Evolutionary conservation across 92 coral and sea anemone genomes (phyloP).

Genomic region (Phymanthus crucifer): DNA sequence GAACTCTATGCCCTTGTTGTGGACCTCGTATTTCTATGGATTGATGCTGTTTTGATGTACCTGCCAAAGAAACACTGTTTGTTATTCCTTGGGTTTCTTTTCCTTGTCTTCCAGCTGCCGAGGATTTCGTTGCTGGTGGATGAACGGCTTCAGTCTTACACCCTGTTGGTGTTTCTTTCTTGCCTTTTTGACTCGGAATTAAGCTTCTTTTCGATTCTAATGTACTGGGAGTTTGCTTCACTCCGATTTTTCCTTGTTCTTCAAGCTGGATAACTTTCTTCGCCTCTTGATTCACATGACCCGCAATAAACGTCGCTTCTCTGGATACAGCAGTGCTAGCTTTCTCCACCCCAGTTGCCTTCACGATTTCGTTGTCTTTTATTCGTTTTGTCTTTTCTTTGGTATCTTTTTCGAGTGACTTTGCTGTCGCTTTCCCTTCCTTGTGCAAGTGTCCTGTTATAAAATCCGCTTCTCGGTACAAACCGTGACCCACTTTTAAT

Average conservation of each 20-base stretch:
- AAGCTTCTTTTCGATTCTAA: background rate
- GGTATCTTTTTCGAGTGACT: constrained; percentile 21
- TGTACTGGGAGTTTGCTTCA: background rate
- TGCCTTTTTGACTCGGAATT: background rate
- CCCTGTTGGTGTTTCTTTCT: background rate
- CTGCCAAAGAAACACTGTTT: constrained; percentile 16
- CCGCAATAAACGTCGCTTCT: constrained; percentile 28
- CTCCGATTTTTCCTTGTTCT: constrained; percentile 1
- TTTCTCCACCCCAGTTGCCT: constrained; percentile 35
- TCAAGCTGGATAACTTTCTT: background rate
- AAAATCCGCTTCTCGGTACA: constrained; percentile 39
- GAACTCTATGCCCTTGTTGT: background rate
- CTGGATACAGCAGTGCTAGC: constrained; percentile 24
- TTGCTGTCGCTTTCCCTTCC: constrained; percentile 23
- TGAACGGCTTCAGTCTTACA: background rate
- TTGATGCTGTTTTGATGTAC: constrained; percentile 8
- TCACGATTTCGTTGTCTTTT: constrained; percentile 10
- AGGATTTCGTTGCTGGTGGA: background rate
- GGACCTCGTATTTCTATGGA: background rate
- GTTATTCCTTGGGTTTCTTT: constrained; percentile 1
- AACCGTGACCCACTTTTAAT: constrained; percentile 32
- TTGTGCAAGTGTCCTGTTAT: constrained; percentile 28
- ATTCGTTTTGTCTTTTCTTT: background rate
- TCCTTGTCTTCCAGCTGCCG: background rate
- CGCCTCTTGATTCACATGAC: constrained; percentile 22